Evolutionary conservation across 1,140 invertebrate genomes (phyloP).

Genomic region (Drusus annulatus): DNA sequence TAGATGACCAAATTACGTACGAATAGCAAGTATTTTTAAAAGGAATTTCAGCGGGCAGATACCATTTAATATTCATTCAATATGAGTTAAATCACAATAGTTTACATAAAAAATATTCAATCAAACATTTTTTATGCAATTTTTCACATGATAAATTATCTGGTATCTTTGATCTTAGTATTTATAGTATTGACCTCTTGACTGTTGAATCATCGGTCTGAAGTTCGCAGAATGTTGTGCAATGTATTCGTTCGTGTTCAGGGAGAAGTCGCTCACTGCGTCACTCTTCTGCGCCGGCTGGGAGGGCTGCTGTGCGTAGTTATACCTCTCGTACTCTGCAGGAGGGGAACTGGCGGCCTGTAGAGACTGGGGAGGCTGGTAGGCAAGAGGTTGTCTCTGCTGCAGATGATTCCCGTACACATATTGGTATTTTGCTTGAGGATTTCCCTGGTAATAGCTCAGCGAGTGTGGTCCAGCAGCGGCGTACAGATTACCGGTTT

Average conservation of each 20-base stretch:
- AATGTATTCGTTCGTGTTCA: conserved; percentile 62
- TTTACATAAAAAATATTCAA: not conserved
- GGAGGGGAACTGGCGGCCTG: not conserved
- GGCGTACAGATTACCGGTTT: conserved; percentile 51
- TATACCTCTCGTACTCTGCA: conserved; percentile 65
- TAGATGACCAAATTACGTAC: too few species aligned
- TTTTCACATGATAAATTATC: not conserved
- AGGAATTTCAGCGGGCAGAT: too few species aligned
- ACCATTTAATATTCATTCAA: too few species aligned
- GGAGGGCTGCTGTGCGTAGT: conserved; percentile 61
- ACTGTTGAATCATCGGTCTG: conserved; percentile 48
- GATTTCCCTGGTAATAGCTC: conserved; percentile 65
- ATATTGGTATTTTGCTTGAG: conserved; percentile 65
- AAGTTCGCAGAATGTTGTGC: conserved; percentile 48
- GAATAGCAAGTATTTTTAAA: too few species aligned
- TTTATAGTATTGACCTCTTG: conserved; percentile 44
- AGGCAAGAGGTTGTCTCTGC: conserved; percentile 19
- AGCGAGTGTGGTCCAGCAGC: conserved; percentile 63
- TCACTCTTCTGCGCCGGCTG: conserved; percentile 63
- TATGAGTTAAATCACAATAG: too few species aligned
- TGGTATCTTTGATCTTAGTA: conserved; percentile 19
- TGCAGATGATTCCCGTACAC: conserved; percentile 58
- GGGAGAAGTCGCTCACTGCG: conserved; percentile 51
- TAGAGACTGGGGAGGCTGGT: not conserved
- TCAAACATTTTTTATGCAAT: not conserved